Conservation (phyloP, 1,140 invertebrate genomes). For the Pseudachorutes palmiensis region DNA sequence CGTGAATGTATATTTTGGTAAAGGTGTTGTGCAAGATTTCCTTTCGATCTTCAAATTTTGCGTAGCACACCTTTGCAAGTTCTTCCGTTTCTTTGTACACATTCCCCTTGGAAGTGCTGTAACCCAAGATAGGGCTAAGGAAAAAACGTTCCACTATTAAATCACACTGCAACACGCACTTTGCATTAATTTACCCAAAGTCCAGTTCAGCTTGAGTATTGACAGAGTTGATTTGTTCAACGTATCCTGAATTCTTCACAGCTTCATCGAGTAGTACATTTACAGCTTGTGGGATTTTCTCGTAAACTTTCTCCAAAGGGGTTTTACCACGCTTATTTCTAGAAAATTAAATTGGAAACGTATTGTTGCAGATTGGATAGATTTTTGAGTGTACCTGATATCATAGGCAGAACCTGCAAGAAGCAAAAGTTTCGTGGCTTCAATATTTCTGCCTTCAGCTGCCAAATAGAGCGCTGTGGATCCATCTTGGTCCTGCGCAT, state of each 20-base stretch:
- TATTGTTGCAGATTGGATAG: neutral
- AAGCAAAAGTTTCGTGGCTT: neutral
- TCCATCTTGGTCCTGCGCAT: neutral
- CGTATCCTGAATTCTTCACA: constrained; percentile 7
- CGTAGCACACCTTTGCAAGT: constrained; percentile 12
- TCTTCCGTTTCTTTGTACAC: constrained; percentile 17
- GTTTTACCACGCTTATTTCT: constrained; percentile 7
- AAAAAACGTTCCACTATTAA: neutral
- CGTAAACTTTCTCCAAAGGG: constrained; percentile 16
- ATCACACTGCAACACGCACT: neutral
- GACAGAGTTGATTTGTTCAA: neutral
- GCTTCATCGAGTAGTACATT: constrained; percentile 7
- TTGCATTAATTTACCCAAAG: constrained; percentile 5
- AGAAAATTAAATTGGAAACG: neutral
- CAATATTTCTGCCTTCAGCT: constrained; percentile 4
- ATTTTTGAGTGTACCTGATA: neutral
- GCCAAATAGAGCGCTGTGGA: constrained; percentile 7
- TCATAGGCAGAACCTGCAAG: constrained; percentile 10
- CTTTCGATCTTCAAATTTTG: constrained; percentile 11
- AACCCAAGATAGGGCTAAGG: constrained; percentile 12
- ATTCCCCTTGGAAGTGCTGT: neutral
- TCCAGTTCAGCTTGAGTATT: constrained; percentile 13
- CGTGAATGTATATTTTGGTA: neutral
- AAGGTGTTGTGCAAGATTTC: constrained; percentile 3
- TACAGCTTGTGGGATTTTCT: constrained; percentile 15